phyloP scores from a whole-genome alignment of 2,113 vertebrate genomes.

The Tylochromis polylepis region DNA sequence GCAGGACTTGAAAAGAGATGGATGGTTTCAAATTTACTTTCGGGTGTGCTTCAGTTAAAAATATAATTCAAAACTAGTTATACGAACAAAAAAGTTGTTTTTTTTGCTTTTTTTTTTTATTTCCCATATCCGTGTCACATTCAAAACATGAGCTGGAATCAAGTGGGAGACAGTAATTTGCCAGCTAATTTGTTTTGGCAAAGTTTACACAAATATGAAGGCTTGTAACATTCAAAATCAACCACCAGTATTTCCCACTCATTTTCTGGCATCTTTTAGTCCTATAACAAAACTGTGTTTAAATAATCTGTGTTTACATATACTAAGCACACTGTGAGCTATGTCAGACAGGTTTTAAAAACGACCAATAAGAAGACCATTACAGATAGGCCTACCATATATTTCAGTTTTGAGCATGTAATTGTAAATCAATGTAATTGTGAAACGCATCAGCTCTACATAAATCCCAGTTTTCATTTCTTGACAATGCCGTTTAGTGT shows the following conservation, averaged over 20 bases:
- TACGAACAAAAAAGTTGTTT: background rate
- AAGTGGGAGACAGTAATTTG: background rate
- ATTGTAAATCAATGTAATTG: background rate
- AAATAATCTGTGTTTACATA: background rate
- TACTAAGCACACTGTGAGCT: background rate
- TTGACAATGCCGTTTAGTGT: background rate
- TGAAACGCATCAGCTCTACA: background rate
- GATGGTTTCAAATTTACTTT: background rate
- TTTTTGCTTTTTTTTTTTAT: background rate
- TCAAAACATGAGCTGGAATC: background rate
- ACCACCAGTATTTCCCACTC: background rate
- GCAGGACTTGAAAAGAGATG: background rate
- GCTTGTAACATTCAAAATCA: background rate
- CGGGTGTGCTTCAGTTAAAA: background rate
- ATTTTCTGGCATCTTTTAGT: background rate
- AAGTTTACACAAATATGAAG: background rate
- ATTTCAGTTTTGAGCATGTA: background rate
- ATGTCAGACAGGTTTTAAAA: background rate
- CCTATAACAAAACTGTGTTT: background rate
- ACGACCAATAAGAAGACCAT: background rate
- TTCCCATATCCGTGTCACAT: background rate
- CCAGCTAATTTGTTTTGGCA: background rate
- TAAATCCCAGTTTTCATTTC: background rate
- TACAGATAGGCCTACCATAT: background rate
- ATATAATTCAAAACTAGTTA: background rate